A percentile compares a stretch with the other conserved stretches of the same genome.
Conservation (phyloP, 2,113 vertebrate genomes). For the Syngnathus typhle region DNA sequence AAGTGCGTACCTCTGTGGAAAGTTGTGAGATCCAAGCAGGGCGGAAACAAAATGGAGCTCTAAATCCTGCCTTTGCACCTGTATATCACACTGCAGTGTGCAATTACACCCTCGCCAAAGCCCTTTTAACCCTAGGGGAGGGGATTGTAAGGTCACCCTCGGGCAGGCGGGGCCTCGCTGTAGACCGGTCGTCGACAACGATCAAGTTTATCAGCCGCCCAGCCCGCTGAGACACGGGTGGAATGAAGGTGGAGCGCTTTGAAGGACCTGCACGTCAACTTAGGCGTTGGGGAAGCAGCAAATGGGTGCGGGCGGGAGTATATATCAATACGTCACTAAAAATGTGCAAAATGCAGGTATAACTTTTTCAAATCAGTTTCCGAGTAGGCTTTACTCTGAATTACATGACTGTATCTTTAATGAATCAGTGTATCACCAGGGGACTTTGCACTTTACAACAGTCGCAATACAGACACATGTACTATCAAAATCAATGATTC, state of each 20-base stretch:
- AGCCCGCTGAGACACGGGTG: neutral
- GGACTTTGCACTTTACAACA: constrained; percentile 21
- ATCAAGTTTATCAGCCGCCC: neutral
- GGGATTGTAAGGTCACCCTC: constrained; percentile 72
- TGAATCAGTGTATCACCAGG: neutral
- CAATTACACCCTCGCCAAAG: constrained; percentile 39
- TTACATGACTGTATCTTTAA: neutral
- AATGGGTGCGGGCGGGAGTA: constrained; percentile 15
- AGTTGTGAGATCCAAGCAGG: neutral
- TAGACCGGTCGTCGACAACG: neutral
- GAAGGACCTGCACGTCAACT: constrained; percentile 41
- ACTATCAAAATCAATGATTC: neutral
- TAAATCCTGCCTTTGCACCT: constrained; percentile 14
- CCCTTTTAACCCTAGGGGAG: constrained; percentile 70
- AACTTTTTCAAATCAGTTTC: neutral
- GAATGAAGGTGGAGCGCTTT: constrained; percentile 32
- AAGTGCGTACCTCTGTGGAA: constrained; percentile 49
- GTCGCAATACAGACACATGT: neutral
- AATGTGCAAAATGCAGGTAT: neutral
- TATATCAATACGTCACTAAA: neutral
- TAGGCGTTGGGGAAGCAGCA: neutral
- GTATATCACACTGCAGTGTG: constrained; percentile 17
- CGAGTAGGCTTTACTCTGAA: neutral
- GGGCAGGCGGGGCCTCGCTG: constrained; percentile 75
- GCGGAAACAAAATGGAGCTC: neutral